These are phyloP conservation scores for Sminthurides bifidus DNA, from an alignment of 1,140 invertebrate species.

Conservation along the genomic window DNA sequence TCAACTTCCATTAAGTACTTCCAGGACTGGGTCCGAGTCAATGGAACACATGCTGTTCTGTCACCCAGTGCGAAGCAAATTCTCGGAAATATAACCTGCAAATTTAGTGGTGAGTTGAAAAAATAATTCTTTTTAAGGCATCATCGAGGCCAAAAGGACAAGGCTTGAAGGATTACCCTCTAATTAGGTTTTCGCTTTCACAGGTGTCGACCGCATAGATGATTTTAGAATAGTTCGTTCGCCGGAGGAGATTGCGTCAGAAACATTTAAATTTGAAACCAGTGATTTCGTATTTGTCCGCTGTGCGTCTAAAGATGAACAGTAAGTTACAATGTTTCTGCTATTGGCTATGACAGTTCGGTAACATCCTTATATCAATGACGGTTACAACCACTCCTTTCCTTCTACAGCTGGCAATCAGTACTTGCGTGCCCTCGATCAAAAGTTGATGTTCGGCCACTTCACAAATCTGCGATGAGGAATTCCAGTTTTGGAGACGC, in stretches of 20 bases:
- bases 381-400: neutral
- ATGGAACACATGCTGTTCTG: constrained; percentile 34
- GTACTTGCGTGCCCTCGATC: constrained; percentile 1
- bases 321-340: too few species aligned
- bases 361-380: neutral
- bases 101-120: constrained; percentile 39
- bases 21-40: constrained; percentile 43
- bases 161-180: neutral
- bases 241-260: neutral
- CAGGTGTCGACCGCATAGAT: neutral
- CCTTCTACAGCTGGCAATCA: constrained; percentile 4
- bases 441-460: neutral
- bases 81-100: constrained; percentile 42
- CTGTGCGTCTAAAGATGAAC: too few species aligned
- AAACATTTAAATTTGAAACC: neutral
- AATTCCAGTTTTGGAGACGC: neutral
- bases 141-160: too few species aligned
- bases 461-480: neutral
- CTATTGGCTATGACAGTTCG: too few species aligned
- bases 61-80: constrained; percentile 32
- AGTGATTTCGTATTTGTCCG: neutral
- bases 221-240: neutral
- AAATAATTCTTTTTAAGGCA: too few species aligned
- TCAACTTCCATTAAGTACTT: constrained; percentile 35
- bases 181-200: neutral